Percentiles rank a stretch among this genome's conserved stretches.
phyloP scores from a whole-genome alignment of 2,113 vertebrate species.

The Todiramphus saurophagus region DNA sequence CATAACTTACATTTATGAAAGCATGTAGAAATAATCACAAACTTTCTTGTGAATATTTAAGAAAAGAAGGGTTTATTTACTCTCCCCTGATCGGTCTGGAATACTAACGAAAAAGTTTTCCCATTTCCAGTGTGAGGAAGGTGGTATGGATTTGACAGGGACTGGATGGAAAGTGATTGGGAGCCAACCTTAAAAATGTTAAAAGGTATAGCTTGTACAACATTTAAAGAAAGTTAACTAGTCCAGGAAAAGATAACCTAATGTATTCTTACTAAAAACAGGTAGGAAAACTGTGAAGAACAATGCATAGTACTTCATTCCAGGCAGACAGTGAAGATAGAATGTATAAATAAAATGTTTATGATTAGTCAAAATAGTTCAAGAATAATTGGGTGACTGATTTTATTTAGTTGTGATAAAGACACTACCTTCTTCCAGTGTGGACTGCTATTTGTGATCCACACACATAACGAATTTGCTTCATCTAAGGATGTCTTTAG shows the following conservation, averaged over 20 bases:
- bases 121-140: background rate
- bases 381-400: background rate
- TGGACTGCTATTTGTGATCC: fast-evolving
- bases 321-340: background rate
- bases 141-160: background rate
- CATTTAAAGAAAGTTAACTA: background rate
- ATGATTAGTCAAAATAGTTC: background rate
- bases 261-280: background rate
- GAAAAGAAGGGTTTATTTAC: background rate
- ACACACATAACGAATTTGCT: background rate
- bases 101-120: background rate
- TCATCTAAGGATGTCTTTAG: background rate
- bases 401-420: background rate
- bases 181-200: background rate
- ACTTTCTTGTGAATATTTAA: background rate
- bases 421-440: background rate
- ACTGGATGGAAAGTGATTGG: background rate
- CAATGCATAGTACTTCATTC: background rate
- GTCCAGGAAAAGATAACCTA: background rate
- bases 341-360: background rate
- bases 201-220: background rate
- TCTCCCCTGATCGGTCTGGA: background rate
- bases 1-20: background rate
- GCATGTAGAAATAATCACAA: background rate
- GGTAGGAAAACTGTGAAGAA: background rate